Evolutionary conservation across 1,140 invertebrate species (phyloP), one percentile per base, ranked within the genome.

Genomic region (Eriocheir sinensis): DNA sequence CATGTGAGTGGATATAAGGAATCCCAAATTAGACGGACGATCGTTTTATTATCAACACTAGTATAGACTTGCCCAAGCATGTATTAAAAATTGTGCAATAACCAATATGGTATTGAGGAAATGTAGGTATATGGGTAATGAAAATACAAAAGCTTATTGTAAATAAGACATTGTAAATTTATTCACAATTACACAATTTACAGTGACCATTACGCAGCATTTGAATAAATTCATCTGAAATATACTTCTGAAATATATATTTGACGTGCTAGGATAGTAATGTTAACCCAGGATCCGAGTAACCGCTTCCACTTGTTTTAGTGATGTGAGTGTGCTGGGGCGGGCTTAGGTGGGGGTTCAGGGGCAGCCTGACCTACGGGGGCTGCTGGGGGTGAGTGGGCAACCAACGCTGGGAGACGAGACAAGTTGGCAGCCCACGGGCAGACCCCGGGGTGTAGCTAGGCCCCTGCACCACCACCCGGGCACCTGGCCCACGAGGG

Each of bases 181-280:
- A 96, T 96, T 96, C 96, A 96, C 96, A 96, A 96, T 96, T 96
- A 96, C 96, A 96, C 96, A 96, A 96, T 96, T 95, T 96, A 96
- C 96, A 96, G 96, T 96, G 96, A 96, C 96, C 96, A 96, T 96
- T 95, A 96, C 96, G 95, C 96, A 96, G 95, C 96, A 95, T 96
- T 96, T 89, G 95, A 96, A 96, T 96, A 93, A 96, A 95, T 95
- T 93, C 91, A 95, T 95, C 95, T 96, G 95, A 96, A 96, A 94
- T 95, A 93, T 94, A 94, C 89, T 96, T 96, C 95, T 95, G 95
- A 95, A 95, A 95, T 95, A 95, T 95, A 96, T 95, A 94, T 96
- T 95, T 94, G 92, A 95, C 92, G 89, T 94, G 95, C 92, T 94
- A 94, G 90, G 95, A 95, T 94, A 94, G 93, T 93, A 94, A 94